Evolutionary conservation across 1,140 invertebrate species (phyloP), one percentile per base, ranked within the genome.

Genomic region (Aphelinus atriplicis): DNA sequence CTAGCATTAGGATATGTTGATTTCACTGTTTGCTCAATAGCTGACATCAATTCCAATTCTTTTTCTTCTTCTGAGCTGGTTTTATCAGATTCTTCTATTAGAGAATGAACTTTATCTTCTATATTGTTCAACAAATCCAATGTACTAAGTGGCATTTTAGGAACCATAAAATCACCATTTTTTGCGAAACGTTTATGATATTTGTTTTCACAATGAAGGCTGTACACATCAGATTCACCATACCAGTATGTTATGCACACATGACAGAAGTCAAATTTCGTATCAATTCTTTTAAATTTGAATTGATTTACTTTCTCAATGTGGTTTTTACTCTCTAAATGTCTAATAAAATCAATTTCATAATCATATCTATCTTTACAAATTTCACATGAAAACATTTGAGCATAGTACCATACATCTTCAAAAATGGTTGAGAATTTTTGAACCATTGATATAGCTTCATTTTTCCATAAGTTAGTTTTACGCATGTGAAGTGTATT

Each of bases 211-310:
- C 76, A 80, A 61, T 85, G 82, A 42, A 72, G 26, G 2, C 56
- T 7, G 67, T 79, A 81, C 45, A n/a, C 55, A 45, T 72, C 4
- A 3, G 48, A 9, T 26, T 53, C 73, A 26, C 79, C 81, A 43
- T 80, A 75, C 78, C 80, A 84, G 46, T 75, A 77, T 3, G 74
- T 55, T 0, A 72, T 74, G 67, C 84, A 85, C 7, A 62, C 7
- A 60, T 69, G 70, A 43, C 84, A 85, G 7, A 78, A 77, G 77
- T 81, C 81, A 63, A 79, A 76, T 61, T 71, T 10, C 7, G 7
- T 1, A 68, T 58, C 56, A 42, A 48, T 69, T 26, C 2, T 50
- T 43, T 73, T 75, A 6, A 43, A 5, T 46, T 10, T 6, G 2
- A 53, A 62, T 56, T 50, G 71, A 65, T 60, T 46, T 3, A 9